A percentile compares a stretch with the other conserved stretches of the same genome.
Evolutionary conservation across 2,113 vertebrate genomes (phyloP).

Genomic region (Peromyscus maniculatus): DNA sequence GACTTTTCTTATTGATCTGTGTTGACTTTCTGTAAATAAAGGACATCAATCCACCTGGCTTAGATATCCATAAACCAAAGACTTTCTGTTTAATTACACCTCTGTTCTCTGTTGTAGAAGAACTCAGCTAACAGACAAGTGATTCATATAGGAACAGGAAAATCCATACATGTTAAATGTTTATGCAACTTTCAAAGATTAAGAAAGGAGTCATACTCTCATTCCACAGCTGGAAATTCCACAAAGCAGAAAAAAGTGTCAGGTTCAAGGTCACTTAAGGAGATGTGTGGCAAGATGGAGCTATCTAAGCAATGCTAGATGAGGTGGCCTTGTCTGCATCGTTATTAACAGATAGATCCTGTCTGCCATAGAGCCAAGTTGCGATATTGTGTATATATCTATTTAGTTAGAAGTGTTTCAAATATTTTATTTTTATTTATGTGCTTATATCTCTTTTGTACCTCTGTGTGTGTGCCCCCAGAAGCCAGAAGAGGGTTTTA

Average conservation of each 20-base stretch:
- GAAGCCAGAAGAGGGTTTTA: neutral
- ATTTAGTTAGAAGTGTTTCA: neutral
- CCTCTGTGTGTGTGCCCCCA: neutral
- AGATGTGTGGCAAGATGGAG: neutral
- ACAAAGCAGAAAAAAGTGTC: too few relatives aligned
- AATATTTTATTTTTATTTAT: neutral
- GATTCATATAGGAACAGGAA: neutral
- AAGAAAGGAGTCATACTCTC: neutral
- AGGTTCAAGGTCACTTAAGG: neutral
- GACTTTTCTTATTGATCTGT: neutral
- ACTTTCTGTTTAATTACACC: neutral
- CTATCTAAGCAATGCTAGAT: neutral
- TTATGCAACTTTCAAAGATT: neutral
- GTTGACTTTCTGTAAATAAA: neutral
- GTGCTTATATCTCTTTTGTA: neutral
- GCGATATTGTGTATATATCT: neutral
- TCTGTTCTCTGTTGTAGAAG: neutral
- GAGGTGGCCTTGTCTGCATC: neutral
- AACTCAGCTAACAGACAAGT: neutral
- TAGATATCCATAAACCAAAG: neutral
- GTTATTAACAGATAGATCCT: neutral
- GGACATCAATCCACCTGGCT: neutral
- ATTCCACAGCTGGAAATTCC: neutral
- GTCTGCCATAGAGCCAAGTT: neutral
- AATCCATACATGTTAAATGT: neutral